Evolutionary conservation across 2,888 invertebrate genomes (phyloP), one percentile per base, ranked within the genome.

Genomic region (Adela reaumurella): DNA sequence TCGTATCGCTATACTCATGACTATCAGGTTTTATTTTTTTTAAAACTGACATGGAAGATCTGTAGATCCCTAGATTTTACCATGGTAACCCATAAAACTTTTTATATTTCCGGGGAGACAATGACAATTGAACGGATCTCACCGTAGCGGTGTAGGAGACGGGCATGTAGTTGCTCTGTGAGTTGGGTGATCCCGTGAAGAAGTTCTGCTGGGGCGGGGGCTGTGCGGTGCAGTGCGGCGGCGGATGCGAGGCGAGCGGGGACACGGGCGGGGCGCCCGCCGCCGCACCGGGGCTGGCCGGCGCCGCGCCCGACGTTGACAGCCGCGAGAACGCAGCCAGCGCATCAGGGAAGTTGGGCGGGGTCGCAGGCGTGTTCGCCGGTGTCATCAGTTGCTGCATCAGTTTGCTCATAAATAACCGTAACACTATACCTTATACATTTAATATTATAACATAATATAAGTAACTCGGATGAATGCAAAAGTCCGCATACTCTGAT

Each of bases 281-380:
- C 59, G 54, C 62, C 61, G 53, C 67, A 53, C 66, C 67, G 52
- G 69, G 69, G 51, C 65, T 66, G 54, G 70, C 68, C 1, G 81
- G 79, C 56, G 81, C 74, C 56, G 81, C 74, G 51, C 83, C 70
- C 46, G 83, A 83, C 48, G 93, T 90, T 19, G 92, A 91, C 80
- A 94, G 83, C 64, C 93, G 90, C 11, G 93, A 92, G 68, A 95
- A 92, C 48, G 94, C 93, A 54, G 92, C 81, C 54, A 95, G 77
- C 19, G 94, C 89, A 64, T 95, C 95, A 3, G 94, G 94, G 65
- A 95, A 95, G 72, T 94, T 94, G 28, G 95, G 94, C 45, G 94
- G 95, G 46, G 95, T 95, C 47, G 94, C 94, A 48, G 95, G 95
- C 50, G 94, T 95, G 70, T 95, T 95, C 62, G 94, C 93, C 17